Conservation (phyloP, 2,113 vertebrate genomes). For the Oplegnathus fasciatus region DNA sequence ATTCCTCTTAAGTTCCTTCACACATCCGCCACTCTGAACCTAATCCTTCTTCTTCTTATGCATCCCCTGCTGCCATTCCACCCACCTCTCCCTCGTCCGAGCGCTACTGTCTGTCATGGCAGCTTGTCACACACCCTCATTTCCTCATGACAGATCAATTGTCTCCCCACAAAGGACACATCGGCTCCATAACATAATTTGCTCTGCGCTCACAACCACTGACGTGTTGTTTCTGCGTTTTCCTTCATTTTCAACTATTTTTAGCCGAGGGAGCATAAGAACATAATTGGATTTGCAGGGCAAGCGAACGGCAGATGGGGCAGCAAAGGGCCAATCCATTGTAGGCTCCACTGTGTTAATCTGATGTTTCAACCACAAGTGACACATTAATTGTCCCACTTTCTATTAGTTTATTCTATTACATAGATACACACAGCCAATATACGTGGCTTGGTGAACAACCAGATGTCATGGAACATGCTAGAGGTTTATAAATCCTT, state of each 20-base stretch:
- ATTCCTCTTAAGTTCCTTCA: constrained; percentile 65
- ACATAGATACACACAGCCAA: not conserved
- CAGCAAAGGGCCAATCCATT: constrained; percentile 74
- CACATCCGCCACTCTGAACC: constrained; percentile 57
- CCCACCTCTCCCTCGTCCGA: constrained; percentile 44
- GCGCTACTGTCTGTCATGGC: constrained; percentile 42
- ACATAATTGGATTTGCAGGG: constrained; percentile 89
- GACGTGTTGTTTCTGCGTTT: constrained; percentile 62
- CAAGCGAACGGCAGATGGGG: constrained; percentile 79
- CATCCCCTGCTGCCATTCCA: constrained; percentile 80
- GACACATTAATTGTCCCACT: constrained; percentile 58
- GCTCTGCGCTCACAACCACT: constrained; percentile 40
- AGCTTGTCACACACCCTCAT: constrained; percentile 34
- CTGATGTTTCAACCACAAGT: constrained; percentile 65
- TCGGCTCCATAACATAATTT: constrained; percentile 70
- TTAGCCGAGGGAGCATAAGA: constrained; percentile 83
- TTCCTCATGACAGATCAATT: constrained; percentile 39
- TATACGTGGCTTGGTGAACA: not conserved
- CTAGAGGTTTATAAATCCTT: not conserved
- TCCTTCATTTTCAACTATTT: constrained; percentile 80
- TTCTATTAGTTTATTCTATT: constrained; percentile 14
- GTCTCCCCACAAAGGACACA: constrained; percentile 27
- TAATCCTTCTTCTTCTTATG: constrained; percentile 76
- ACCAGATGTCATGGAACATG: not conserved
- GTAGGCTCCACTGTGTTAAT: constrained; percentile 71